Conservation (phyloP, 2,888 invertebrate species). For the Pandemis cinnamomeana region DNA sequence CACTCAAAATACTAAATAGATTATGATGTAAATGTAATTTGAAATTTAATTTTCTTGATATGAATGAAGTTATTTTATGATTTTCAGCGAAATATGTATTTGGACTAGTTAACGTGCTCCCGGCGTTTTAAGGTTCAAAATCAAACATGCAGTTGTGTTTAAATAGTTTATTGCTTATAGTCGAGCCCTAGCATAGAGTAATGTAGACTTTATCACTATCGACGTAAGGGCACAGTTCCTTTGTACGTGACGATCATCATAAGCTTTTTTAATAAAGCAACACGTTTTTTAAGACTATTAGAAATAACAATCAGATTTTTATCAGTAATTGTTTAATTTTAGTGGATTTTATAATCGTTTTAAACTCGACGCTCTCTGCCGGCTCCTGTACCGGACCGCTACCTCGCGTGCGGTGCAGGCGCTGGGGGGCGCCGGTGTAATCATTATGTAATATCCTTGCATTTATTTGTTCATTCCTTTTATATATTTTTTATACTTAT, state of each 20-base stretch:
- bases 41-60: neutral
- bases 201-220: conserved; percentile 2
- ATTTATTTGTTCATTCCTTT: conserved; percentile 74
- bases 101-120: conserved; percentile 33
- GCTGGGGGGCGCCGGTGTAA: conserved; percentile 14
- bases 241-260: conserved; percentile 14
- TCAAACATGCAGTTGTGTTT: conserved; percentile 66
- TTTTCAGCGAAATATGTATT: neutral
- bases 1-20: conserved; percentile 10
- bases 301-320: conserved; percentile 33
- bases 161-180: conserved; percentile 65
- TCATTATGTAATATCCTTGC: conserved; percentile 45
- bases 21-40: neutral
- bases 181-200: conserved; percentile 44
- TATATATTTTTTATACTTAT: conserved; percentile 57
- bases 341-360: conserved; percentile 41
- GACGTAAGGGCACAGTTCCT: conserved; percentile 8
- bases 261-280: neutral
- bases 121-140: conserved; percentile 49
- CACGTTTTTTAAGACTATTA: conserved; percentile 20
- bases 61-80: conserved; percentile 5
- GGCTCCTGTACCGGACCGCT: conserved; percentile 14
- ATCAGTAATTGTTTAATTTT: conserved; percentile 35
- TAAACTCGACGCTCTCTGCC: conserved; percentile 33
- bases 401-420: neutral